Evolutionary conservation across 2,888 invertebrate genomes (phyloP).

Genomic region (Chrysotoxum bicinctum): DNA sequence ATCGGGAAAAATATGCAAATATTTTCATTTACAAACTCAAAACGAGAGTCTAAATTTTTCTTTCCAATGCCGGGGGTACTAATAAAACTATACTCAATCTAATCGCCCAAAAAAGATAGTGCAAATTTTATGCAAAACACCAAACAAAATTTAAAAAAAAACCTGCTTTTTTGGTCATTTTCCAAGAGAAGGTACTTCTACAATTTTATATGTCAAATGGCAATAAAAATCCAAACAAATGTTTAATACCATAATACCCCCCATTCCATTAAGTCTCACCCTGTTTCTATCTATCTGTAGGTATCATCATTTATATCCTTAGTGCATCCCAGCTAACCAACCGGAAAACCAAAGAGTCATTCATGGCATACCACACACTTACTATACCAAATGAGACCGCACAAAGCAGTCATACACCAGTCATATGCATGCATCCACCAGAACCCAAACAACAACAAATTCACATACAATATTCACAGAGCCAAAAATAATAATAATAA

Average conservation of each 20-base stretch:
- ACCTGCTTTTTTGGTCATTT: slow-evolving; percentile 43
- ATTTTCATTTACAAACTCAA: neutral
- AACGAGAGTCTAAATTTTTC: neutral
- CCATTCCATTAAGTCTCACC: neutral
- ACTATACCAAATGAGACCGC: slow-evolving; percentile 64
- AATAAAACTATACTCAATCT: slow-evolving; percentile 50
- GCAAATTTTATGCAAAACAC: slow-evolving; percentile 11
- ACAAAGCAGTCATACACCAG: slow-evolving; percentile 27
- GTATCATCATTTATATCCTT: slow-evolving; percentile 6
- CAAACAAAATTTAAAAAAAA: slow-evolving; percentile 21
- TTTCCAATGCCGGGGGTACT: neutral
- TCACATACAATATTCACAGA: slow-evolving; percentile 22
- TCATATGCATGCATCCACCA: neutral
- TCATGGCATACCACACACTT: slow-evolving; percentile 68
- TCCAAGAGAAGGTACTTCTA: slow-evolving; percentile 46
- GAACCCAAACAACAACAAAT: slow-evolving; percentile 11
- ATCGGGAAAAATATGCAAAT: neutral
- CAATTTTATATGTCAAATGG: slow-evolving; percentile 48
- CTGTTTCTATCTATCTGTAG: neutral
- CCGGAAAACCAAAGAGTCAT: slow-evolving; percentile 58
- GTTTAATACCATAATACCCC: neutral
- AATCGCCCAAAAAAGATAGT: slow-evolving; percentile 40
- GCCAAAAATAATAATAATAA: slow-evolving; percentile 11
- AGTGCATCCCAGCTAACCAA: slow-evolving; percentile 41
- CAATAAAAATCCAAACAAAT: slow-evolving; percentile 49